These are phyloP conservation scores for Ascidia mentula DNA, from an alignment of 23 tunicate species.

Conservation along the genomic window DNA sequence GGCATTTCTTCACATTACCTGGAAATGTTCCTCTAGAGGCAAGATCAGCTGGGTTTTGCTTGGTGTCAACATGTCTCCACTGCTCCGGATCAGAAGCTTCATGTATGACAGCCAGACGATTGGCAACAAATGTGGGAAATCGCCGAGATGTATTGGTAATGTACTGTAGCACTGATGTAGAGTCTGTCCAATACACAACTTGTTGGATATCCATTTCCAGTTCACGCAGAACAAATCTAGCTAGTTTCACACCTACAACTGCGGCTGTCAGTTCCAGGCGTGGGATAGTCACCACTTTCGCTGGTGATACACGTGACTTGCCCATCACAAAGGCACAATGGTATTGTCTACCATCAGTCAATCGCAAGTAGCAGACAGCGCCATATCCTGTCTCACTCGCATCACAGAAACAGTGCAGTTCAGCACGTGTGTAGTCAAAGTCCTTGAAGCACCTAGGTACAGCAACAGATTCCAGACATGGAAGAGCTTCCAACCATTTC, in stretches of 20 bases:
- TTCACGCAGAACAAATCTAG: background rate
- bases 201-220: background rate
- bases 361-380: constrained; percentile 20
- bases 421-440: background rate
- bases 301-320: background rate
- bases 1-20: background rate
- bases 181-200: constrained; percentile 34
- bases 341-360: background rate
- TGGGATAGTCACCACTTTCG: background rate
- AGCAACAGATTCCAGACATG: background rate
- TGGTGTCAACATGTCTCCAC: constrained; percentile 34
- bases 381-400: constrained; percentile 36
- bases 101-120: constrained; percentile 30
- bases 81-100: background rate
- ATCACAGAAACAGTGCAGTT: constrained; percentile 50
- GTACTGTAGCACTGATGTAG: constrained; percentile 33
- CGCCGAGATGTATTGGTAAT: constrained; percentile 14
- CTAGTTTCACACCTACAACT: background rate
- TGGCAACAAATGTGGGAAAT: constrained; percentile 62
- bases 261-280: constrained; percentile 7
- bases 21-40: constrained; percentile 35
- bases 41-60: constrained; percentile 35
- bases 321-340: constrained; percentile 18
- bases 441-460: constrained; percentile 23
- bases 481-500: constrained; percentile 13